These are phyloP conservation scores for Lasioglossum baleicum DNA, from an alignment of 1,140 invertebrate genomes.

Conservation along the genomic window DNA sequence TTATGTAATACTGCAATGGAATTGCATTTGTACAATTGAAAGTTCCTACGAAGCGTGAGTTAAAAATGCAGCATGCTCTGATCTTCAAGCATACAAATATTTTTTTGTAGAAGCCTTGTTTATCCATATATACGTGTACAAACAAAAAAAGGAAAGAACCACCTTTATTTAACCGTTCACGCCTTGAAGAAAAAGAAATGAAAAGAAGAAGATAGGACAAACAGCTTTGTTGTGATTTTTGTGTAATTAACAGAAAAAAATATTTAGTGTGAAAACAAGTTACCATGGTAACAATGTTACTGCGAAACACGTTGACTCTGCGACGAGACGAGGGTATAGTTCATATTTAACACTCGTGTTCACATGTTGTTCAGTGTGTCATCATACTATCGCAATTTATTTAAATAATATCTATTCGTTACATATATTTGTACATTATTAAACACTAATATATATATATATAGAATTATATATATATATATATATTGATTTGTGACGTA, in stretches of 20 bases:
- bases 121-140: constrained; percentile 9
- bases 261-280: constrained; percentile 36
- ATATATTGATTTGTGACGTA: constrained; percentile 48
- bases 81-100: constrained; percentile 34
- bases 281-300: constrained; percentile 66
- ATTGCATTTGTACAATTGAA: constrained; percentile 63
- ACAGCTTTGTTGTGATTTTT: neutral
- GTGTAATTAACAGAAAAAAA: constrained; percentile 12
- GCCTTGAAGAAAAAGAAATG: constrained; percentile 13
- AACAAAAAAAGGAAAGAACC: constrained; percentile 31
- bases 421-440: constrained; percentile 42
- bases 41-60: constrained; percentile 59
- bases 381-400: constrained; percentile 45
- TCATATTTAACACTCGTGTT: constrained; percentile 49
- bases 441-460: constrained; percentile 35
- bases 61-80: constrained; percentile 39
- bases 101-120: constrained; percentile 42
- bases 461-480: neutral
- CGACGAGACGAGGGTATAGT: constrained; percentile 30
- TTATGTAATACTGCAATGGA: constrained; percentile 52
- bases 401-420: constrained; percentile 46
- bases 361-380: constrained; percentile 36
- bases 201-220: too few relatives aligned
- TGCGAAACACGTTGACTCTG: constrained; percentile 52
- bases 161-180: constrained; percentile 18